phyloP scores from a whole-genome alignment of 2,797 vertebrate species.

The Myiotriccus ornatus region DNA sequence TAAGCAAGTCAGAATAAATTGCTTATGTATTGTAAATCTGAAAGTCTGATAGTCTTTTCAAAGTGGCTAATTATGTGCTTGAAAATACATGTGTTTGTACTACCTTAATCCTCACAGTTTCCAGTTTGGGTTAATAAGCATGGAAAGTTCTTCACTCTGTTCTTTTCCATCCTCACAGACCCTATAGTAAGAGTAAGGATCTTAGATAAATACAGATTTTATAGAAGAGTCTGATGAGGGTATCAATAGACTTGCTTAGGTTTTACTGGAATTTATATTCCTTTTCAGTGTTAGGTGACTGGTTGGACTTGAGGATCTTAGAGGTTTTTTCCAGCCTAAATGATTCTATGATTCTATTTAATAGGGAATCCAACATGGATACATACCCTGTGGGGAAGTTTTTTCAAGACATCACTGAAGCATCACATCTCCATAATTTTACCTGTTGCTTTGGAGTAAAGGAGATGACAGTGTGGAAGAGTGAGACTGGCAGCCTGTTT shows the following conservation, averaged over 20 bases:
- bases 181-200: not conserved
- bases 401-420: not conserved
- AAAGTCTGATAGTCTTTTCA: not conserved
- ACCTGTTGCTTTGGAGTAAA: not conserved
- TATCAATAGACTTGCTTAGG: not conserved
- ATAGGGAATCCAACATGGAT: not conserved
- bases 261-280: not conserved
- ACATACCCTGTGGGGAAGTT: not conserved
- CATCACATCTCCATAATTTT: not conserved
- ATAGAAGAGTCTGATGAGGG: not conserved
- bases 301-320: not conserved
- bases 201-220: not conserved
- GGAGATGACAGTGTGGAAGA: not conserved
- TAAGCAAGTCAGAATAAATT: not conserved
- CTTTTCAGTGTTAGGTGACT: accelerated
- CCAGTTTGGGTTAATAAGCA: not conserved
- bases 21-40: not conserved
- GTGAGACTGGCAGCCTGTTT: not conserved
- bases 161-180: not conserved
- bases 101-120: not conserved
- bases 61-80: not conserved
- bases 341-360: not conserved
- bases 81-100: not conserved
- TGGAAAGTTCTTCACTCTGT: not conserved
- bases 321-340: not conserved